These are phyloP conservation scores for Drosophila nikananu DNA, from an alignment of 1,140 invertebrate genomes.

Conservation along the genomic window DNA sequence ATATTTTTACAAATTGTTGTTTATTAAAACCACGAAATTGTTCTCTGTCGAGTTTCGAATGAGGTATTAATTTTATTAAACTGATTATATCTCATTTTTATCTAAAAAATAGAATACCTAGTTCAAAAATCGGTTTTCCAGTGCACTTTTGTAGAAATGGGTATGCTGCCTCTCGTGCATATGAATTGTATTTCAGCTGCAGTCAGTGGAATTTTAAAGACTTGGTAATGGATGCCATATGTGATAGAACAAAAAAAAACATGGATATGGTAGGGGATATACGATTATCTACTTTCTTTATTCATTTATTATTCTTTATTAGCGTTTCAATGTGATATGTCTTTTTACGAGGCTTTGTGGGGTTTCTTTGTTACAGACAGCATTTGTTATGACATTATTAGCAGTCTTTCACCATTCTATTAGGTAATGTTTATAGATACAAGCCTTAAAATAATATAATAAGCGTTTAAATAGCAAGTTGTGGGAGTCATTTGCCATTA, in stretches of 20 bases:
- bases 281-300: slow-evolving; percentile 3
- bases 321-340: neutral
- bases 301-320: slow-evolving; percentile 7
- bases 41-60: neutral
- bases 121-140: neutral
- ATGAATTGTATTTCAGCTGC: slow-evolving; percentile 22
- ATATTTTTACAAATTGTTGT: neutral
- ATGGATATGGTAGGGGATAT: neutral
- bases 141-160: slow-evolving; percentile 1
- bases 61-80: too few relatives aligned
- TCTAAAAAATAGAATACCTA: neutral
- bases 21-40: neutral
- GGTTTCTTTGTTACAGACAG: neutral
- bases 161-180: slow-evolving; percentile 12
- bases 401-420: neutral
- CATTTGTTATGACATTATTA: neutral
- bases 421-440: neutral
- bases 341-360: neutral
- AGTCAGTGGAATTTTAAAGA: slow-evolving; percentile 10
- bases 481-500: too few relatives aligned
- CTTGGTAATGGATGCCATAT: slow-evolving; percentile 39
- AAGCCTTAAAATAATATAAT: neutral
- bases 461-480: neutral
- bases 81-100: neutral
- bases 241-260: neutral